Percentiles rank a stretch among this genome's conserved stretches.
These are phyloP conservation scores for Aramus guarauna DNA, from an alignment of 2,113 vertebrate species.

Conservation along the genomic window DNA sequence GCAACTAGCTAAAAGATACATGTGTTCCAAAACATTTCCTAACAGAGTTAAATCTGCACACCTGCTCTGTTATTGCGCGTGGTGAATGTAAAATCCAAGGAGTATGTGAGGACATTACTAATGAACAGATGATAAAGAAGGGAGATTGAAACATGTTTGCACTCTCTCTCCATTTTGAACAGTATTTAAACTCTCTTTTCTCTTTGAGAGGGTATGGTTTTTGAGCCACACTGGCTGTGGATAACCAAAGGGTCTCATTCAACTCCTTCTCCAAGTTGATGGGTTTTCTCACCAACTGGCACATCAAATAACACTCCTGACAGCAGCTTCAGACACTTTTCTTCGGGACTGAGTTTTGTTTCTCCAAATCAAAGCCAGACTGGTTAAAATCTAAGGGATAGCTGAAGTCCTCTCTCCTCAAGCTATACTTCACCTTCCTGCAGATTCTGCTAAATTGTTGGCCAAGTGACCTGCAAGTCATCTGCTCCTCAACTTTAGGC, in stretches of 20 bases:
- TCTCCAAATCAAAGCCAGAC: background rate
- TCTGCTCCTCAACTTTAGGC: background rate
- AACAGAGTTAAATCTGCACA: slow-evolving; percentile 64
- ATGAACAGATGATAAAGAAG: slow-evolving; percentile 31
- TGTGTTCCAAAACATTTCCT: slow-evolving; percentile 64
- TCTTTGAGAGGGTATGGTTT: background rate
- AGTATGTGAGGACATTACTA: slow-evolving; percentile 56
- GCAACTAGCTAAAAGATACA: slow-evolving; percentile 33
- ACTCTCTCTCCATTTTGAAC: background rate
- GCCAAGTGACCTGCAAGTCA: background rate
- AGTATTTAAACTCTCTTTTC: slow-evolving; percentile 8
- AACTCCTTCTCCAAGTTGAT: background rate
- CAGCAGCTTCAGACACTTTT: background rate
- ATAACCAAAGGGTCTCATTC: slow-evolving; percentile 3
- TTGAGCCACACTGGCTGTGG: background rate
- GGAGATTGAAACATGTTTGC: slow-evolving; percentile 6
- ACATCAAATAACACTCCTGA: background rate
- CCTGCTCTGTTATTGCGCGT: slow-evolving; percentile 43
- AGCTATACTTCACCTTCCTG: background rate
- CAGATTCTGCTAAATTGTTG: background rate
- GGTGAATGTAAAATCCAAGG: slow-evolving; percentile 56
- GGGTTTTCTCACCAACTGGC: slow-evolving; percentile 6
- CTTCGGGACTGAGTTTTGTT: background rate
- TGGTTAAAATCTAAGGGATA: background rate
- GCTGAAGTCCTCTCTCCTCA: background rate